Evolutionary conservation across 1,140 invertebrate species (phyloP).

Genomic region (Zaprionus ghesquierei): DNA sequence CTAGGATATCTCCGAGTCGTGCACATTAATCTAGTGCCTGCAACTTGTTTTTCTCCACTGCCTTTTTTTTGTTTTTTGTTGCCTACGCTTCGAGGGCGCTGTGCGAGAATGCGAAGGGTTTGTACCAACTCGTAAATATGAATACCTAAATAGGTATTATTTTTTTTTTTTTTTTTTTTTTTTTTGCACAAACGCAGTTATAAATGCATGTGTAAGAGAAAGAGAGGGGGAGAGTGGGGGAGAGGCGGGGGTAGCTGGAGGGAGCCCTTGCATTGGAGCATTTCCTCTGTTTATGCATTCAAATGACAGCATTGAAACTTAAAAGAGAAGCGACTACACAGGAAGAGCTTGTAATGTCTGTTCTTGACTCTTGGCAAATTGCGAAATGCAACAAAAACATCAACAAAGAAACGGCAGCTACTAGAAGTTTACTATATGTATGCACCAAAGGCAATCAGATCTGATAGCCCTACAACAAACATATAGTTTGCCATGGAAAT

Average conservation of each 20-base stretch:
- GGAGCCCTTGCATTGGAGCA: too few species aligned
- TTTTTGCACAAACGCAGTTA: background rate
- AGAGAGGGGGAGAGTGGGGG: background rate
- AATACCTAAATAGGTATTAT: background rate
- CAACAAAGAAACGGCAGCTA: background rate
- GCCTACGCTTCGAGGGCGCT: background rate
- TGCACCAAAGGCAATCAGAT: background rate
- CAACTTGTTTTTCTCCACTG: background rate
- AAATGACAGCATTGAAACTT: slow-evolving; percentile 6
- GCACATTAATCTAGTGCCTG: background rate
- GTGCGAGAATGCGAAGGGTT: background rate
- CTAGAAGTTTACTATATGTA: too few species aligned
- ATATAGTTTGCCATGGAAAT: too few species aligned
- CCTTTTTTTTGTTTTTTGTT: background rate
- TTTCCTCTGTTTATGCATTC: background rate
- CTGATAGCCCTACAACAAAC: too few species aligned
- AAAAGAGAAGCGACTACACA: background rate
- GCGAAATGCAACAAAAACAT: slow-evolving; percentile 22
- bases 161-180: background rate
- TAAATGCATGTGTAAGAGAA: background rate
- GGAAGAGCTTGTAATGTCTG: slow-evolving; percentile 12
- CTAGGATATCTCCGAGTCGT: too few species aligned
- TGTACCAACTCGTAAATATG: background rate
- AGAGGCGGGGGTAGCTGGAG: background rate
- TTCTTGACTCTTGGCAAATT: slow-evolving; percentile 28